phyloP scores from a whole-genome alignment of 2,797 vertebrate genomes.

The Molossus alvarezi region DNA sequence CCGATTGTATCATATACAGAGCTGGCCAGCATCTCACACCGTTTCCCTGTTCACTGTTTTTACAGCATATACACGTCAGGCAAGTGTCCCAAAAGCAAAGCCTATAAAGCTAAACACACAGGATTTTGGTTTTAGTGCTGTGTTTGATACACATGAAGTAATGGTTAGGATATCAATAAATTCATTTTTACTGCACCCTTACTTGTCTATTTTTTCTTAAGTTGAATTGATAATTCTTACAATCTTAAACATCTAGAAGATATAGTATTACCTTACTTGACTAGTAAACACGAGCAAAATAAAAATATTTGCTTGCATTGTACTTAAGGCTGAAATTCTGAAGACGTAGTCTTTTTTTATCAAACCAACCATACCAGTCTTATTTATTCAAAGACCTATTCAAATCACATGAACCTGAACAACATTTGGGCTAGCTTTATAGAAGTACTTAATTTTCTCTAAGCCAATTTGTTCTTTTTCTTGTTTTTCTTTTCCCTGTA shows the following conservation, averaged over 20 bases:
- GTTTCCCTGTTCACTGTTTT: background rate
- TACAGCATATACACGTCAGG: background rate
- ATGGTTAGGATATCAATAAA: background rate
- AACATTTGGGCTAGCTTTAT: background rate
- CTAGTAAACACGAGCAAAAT: background rate
- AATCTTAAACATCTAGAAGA: slow-evolving; percentile 15
- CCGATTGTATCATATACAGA: background rate
- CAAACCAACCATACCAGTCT: background rate
- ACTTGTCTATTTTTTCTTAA: background rate
- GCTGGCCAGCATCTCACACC: background rate
- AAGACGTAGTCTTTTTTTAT: slow-evolving; percentile 25
- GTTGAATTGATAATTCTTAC: background rate
- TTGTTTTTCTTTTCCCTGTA: background rate
- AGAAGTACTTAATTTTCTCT: background rate
- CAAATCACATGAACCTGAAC: background rate
- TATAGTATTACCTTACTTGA: background rate
- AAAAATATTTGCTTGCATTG: background rate
- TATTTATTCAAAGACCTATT: slow-evolving; percentile 52
- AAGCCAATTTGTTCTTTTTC: background rate
- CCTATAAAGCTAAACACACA: background rate
- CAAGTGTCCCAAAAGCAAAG: background rate
- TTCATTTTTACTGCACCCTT: background rate
- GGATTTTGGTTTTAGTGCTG: background rate
- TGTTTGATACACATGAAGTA: background rate
- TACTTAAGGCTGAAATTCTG: background rate